Evolutionary conservation across 2,113 vertebrate species (phyloP).

Genomic region (Scomber scombrus): DNA sequence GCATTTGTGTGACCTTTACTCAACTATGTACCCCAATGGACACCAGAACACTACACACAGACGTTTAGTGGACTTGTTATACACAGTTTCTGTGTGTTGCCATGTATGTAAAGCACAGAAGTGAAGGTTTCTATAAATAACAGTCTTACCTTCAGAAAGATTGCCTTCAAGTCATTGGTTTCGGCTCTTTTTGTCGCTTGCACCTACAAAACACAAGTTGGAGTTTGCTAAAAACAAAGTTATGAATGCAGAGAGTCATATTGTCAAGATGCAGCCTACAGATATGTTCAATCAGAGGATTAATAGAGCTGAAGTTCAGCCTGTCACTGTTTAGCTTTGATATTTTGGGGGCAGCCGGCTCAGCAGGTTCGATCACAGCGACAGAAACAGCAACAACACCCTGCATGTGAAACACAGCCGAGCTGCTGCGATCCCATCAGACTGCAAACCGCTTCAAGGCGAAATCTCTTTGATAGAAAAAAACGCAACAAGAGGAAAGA

Average conservation of each 20-base stretch:
- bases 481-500: conserved; percentile 58
- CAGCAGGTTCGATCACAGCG: conserved; percentile 31
- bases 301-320: conserved; percentile 35
- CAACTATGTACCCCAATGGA: conserved; percentile 45
- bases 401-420: conserved; percentile 15
- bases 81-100: conserved; percentile 1
- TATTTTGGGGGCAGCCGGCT: conserved; percentile 19
- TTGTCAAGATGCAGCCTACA: background rate
- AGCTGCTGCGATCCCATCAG: background rate
- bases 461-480: conserved; percentile 18
- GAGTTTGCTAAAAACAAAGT: background rate
- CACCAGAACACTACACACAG: conserved; percentile 35
- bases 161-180: conserved; percentile 89
- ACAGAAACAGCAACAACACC: background rate
- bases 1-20: conserved; percentile 88
- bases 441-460: background rate
- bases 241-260: background rate
- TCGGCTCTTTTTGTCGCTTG: conserved; percentile 93
- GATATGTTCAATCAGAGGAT: background rate
- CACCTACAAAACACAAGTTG: conserved; percentile 84
- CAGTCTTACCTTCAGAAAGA: conserved; percentile 94
- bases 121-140: background rate
- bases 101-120: background rate
- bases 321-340: conserved; percentile 46
- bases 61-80: background rate